These are phyloP conservation scores for Pelecanoides urinatrix DNA, from an alignment of 2,113 vertebrate species.

Conservation along the genomic window DNA sequence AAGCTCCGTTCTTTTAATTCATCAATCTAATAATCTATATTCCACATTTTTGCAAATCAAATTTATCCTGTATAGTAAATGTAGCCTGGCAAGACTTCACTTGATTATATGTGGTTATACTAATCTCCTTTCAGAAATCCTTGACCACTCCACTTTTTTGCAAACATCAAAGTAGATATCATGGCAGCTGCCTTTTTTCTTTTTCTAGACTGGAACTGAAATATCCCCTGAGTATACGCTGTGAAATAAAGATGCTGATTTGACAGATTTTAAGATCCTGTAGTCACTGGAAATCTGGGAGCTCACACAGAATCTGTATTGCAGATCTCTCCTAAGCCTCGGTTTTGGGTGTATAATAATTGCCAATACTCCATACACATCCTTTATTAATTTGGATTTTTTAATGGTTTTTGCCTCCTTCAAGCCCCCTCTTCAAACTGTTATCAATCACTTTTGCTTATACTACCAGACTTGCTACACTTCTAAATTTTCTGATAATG, in stretches of 20 bases:
- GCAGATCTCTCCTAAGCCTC: not conserved
- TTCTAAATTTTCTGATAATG: not conserved
- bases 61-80: conserved; percentile 26
- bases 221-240: not conserved
- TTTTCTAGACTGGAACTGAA: not conserved
- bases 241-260: not conserved
- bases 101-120: not conserved
- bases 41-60: conserved; percentile 28
- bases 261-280: not conserved
- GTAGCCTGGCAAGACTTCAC: conserved; percentile 1
- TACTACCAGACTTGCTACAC: not conserved
- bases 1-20: conserved; percentile 28
- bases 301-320: not conserved
- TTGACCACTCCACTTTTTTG: not conserved
- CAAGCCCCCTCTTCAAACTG: not conserved
- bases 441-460: not conserved
- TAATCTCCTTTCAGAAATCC: conserved; percentile 18
- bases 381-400: not conserved
- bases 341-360: not conserved
- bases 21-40: conserved; percentile 20
- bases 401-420: not conserved
- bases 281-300: not conserved
- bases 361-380: not conserved
- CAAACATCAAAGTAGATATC: conserved; percentile 16
- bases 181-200: not conserved